Percentiles rank a stretch among this genome's conserved stretches.
These are phyloP conservation scores for Aphis craccivora DNA, from an alignment of 1,140 invertebrate genomes.

Conservation along the genomic window DNA sequence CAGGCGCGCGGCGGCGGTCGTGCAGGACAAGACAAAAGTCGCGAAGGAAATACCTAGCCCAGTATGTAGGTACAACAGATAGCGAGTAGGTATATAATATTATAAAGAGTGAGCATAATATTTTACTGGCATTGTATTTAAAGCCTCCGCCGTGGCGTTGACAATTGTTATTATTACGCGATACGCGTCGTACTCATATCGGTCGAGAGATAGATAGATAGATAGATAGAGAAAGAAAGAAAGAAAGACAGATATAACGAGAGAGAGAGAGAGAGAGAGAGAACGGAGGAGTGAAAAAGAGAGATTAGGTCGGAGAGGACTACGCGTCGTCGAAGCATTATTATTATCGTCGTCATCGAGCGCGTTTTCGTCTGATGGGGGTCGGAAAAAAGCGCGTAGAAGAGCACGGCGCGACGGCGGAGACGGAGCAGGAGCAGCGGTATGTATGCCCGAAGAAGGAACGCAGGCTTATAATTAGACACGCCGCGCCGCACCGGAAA, in stretches of 20 bases:
- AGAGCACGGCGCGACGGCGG: neutral
- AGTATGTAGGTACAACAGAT: neutral
- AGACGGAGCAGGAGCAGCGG: neutral
- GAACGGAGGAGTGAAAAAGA: no score
- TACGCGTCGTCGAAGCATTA: neutral
- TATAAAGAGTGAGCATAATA: neutral
- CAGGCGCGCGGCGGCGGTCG: neutral
- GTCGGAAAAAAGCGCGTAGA: neutral
- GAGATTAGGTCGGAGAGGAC: neutral
- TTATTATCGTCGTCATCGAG: neutral
- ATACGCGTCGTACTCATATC: neutral
- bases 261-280: neutral
- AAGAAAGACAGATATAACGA: no score
- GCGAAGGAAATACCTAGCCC: neutral
- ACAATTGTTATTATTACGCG: neutral
- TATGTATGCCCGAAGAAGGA: neutral
- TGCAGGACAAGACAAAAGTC: neutral
- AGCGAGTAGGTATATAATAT: neutral
- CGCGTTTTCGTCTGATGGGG: neutral
- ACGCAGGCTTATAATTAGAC: neutral
- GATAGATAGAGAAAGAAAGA: no score
- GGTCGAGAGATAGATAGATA: no score
- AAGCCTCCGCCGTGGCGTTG: neutral
- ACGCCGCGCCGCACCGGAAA: constrained; percentile 13
- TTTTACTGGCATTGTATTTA: neutral